Conservation (phyloP, 2,797 vertebrate genomes). For the Odontamblyopus lacepedii region DNA sequence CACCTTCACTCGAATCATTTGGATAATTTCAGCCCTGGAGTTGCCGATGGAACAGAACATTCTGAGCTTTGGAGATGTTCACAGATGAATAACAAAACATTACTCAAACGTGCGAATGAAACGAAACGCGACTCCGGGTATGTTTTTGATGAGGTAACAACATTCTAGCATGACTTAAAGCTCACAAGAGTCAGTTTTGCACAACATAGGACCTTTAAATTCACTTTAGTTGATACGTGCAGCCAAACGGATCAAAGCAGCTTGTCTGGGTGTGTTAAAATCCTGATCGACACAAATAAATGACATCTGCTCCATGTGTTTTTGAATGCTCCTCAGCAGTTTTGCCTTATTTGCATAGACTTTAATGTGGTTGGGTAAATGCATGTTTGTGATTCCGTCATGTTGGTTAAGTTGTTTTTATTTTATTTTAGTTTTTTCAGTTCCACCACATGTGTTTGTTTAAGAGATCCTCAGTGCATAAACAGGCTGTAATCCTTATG, state of each 20-base stretch:
- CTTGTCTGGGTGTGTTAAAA: conserved; percentile 14
- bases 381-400: conserved; percentile 18
- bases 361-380: conserved; percentile 8
- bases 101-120: no score
- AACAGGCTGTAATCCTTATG: conserved; percentile 26
- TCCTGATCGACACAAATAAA: conserved; percentile 12
- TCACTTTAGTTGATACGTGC: conserved; percentile 14
- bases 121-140: no score
- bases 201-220: no score
- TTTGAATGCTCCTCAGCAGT: conserved; percentile 15
- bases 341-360: conserved; percentile 1
- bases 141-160: no score
- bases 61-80: no score
- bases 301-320: conserved; percentile 12
- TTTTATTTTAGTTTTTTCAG: conserved; percentile 18
- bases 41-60: no score
- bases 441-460: conserved; percentile 17
- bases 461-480: conserved; percentile 11
- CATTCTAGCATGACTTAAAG: no score
- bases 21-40: no score
- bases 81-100: no score
- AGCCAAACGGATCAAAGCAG: conserved; percentile 22
- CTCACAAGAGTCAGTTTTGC: no score
- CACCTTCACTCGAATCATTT: no score
- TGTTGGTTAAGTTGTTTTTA: conserved; percentile 28